Percentiles rank a stretch among this genome's conserved stretches.
Conservation (phyloP, 2,113 vertebrate genomes). For the Prunella himalayana region DNA sequence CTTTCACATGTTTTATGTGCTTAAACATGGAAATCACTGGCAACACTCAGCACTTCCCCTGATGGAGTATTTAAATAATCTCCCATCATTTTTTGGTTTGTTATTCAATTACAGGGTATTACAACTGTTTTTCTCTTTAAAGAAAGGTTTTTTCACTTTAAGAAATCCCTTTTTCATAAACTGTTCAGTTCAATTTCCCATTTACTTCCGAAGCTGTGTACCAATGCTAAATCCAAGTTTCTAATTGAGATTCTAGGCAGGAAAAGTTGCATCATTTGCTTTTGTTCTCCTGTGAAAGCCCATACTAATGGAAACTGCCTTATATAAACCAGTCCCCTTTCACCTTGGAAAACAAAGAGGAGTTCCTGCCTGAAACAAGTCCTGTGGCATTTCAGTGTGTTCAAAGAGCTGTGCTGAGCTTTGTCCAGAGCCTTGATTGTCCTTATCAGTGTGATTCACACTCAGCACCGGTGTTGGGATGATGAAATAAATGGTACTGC, state of each 20-base stretch:
- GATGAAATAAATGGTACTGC: not conserved
- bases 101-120: not conserved
- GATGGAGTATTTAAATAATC: not conserved
- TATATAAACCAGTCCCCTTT: not conserved
- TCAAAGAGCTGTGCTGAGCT: not conserved
- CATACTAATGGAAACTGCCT: not conserved
- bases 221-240: not conserved
- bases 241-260: slow-evolving; percentile 62
- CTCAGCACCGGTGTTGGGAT: not conserved
- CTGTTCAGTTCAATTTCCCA: not conserved
- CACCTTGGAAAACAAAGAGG: slow-evolving; percentile 14
- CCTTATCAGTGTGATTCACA: rapidly evolving
- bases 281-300: slow-evolving; percentile 50
- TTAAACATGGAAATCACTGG: not conserved
- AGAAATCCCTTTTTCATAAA: not conserved
- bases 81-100: not conserved
- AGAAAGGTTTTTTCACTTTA: not conserved
- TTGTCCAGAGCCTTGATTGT: not conserved
- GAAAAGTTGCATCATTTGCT: slow-evolving; percentile 11
- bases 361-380: not conserved
- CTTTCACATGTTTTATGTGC: not conserved
- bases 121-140: not conserved
- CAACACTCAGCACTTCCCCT: not conserved
- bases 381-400: not conserved
- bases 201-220: not conserved